Evolutionary conservation across 2,113 vertebrate species (phyloP).

Genomic region (Sander lucioperca): DNA sequence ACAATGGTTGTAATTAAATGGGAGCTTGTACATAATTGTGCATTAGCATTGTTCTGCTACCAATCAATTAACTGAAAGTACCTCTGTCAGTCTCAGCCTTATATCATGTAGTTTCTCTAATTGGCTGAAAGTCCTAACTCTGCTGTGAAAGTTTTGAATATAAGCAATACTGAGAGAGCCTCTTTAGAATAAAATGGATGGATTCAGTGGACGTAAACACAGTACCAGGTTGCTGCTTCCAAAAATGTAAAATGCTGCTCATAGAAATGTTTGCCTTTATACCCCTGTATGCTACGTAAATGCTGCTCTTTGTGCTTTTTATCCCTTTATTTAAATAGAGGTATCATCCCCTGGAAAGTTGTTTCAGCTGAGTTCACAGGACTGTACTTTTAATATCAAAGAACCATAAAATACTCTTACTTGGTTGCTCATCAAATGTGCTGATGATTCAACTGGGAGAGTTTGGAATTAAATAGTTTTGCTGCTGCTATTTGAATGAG

Average conservation of each 20-base stretch:
- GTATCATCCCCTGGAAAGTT: background rate
- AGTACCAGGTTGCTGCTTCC: background rate
- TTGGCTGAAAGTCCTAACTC: conserved; percentile 44
- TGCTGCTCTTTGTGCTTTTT: background rate
- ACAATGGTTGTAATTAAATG: conserved; percentile 53
- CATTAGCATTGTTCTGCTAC: conserved; percentile 51
- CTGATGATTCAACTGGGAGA: background rate
- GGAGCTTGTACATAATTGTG: conserved; percentile 52
- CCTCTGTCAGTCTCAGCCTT: conserved; percentile 44
- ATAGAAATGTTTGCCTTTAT: background rate
- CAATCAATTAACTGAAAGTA: conserved; percentile 61
- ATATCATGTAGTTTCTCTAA: conserved; percentile 50
- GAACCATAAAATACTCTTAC: background rate
- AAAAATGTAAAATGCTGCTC: background rate
- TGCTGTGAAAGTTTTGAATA: conserved; percentile 30
- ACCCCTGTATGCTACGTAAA: background rate
- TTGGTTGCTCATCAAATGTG: background rate
- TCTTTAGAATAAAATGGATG: conserved; percentile 36
- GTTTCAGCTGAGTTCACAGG: background rate
- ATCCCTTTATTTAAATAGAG: background rate
- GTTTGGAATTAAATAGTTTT: background rate
- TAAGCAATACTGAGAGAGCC: conserved; percentile 22
- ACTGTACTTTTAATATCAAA: background rate
- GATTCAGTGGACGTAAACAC: conserved; percentile 24
- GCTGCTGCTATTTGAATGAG: background rate